phyloP scores from a whole-genome alignment of 2,888 invertebrate species.

The Smittia sp. region DNA sequence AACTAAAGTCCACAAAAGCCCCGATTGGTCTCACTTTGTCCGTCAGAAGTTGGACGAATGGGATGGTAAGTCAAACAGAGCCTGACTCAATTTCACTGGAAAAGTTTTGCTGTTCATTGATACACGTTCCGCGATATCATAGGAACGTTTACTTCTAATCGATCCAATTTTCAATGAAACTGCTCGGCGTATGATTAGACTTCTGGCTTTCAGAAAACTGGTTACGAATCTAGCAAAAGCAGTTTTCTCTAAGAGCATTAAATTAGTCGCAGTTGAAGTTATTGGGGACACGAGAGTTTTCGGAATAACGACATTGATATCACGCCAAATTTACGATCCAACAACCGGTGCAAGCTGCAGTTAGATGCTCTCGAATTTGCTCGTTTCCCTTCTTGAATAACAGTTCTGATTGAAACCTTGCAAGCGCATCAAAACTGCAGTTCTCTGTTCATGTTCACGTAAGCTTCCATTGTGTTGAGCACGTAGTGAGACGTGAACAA shows the following conservation, averaged over 20 bases:
- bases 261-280: too few relatives aligned
- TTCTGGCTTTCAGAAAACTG: not conserved
- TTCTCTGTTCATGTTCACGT: slow-evolving; percentile 20
- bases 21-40: slow-evolving; percentile 53
- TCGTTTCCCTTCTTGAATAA: not conserved
- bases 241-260: too few relatives aligned
- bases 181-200: not conserved
- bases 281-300: too few relatives aligned
- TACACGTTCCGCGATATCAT: not conserved
- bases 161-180: not conserved
- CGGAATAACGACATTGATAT: too few relatives aligned
- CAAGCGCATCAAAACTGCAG: slow-evolving; percentile 38
- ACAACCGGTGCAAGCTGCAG: too few relatives aligned
- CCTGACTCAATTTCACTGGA: not conserved
- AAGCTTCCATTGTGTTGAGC: slow-evolving; percentile 20
- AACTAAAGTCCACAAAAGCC: slow-evolving; percentile 51
- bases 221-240: not conserved
- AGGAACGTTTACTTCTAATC: not conserved
- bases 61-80: slow-evolving; percentile 33
- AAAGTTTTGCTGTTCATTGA: slow-evolving; percentile 24
- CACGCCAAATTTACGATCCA: too few relatives aligned
- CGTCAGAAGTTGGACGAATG: slow-evolving; percentile 46
- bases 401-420: slow-evolving; percentile 35
- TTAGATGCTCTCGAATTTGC: too few relatives aligned
- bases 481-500: slow-evolving; percentile 27